Conservation (phyloP, 2,797 vertebrate genomes). For the Phataginus tetradactyla region DNA sequence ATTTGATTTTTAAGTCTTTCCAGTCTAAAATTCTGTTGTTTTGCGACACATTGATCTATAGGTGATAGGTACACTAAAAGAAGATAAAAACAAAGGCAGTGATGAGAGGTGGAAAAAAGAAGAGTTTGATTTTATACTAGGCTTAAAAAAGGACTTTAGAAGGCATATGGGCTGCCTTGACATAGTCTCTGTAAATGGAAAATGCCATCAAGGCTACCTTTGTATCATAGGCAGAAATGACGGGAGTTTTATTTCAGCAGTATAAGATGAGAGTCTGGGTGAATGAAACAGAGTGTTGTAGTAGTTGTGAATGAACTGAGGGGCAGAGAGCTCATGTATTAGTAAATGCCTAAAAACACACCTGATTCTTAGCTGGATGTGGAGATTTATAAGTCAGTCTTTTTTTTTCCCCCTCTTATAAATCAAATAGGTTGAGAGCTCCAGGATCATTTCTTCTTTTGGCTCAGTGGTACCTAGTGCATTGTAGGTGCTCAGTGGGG, state of each 20-base stretch:
- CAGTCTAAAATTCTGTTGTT: constrained; percentile 9
- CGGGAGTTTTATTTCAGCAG: background rate
- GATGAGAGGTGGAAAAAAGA: constrained; percentile 12
- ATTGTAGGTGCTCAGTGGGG: background rate
- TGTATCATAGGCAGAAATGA: background rate
- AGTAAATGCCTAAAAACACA: background rate
- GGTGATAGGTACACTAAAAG: background rate
- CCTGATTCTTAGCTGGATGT: background rate
- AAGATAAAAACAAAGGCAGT: background rate
- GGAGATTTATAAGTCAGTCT: background rate
- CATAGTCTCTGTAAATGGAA: background rate
- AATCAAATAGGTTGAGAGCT: background rate
- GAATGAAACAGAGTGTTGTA: background rate
- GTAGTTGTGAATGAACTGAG: constrained; percentile 6
- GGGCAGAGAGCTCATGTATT: background rate
- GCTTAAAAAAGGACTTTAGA: background rate
- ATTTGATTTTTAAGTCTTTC: background rate
- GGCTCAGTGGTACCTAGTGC: background rate
- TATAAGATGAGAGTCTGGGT: background rate
- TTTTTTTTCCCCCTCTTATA: background rate
- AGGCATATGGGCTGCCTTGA: background rate
- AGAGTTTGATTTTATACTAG: background rate
- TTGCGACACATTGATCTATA: background rate
- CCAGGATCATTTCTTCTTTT: constrained; percentile 30
- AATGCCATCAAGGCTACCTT: background rate